Base-by-base conservation (phyloP, 2,113 vertebrate species). In the Raja brachyura region DNA sequence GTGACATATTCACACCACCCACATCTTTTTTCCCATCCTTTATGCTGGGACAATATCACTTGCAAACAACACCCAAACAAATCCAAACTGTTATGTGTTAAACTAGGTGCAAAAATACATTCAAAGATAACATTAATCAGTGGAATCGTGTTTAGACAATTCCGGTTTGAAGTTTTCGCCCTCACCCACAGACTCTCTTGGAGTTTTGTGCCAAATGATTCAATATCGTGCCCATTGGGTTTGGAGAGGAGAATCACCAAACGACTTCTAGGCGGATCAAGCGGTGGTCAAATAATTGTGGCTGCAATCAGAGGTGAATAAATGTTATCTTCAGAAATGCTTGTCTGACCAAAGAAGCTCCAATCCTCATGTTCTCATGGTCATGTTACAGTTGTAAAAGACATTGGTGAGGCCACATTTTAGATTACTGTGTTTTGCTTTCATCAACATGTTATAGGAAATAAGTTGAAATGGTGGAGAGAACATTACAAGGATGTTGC, bases 1-100 rank as follows among this genome's bases (percentile, higher is more conserved):
- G 83, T 66, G 83, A 63, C 59, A 88, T 63, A 63, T 63, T 88
- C 83, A 88, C 59, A n/a, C 59, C 59, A 31, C 59, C 83, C 59
- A 66, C 59, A 8, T 56, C 59, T 7, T 33, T 88, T 88, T 63
- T 63, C 8, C 83, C 13, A 88, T 63, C 13, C 56, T 88, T 63
- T 88, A 88, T 86, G 11, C 25, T 86, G 81, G 81, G 25, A 14
- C 54, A 11, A 59, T 61, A 14, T 86, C 56, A 86, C 83, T 86
- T 66, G 28, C 59, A 88, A 88, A 88, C 63, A 56, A 33, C 83
- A 88, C 83, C 25, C 59, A 88, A 88, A 33, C 31, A 63, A 88
- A 77, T 31, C 75, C 75, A 88, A 59, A 88, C 61, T 88, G n/a
- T 1, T n/a, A 61, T 86, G 54, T 85, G 81, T 10, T 85, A 59